Base-by-base conservation (phyloP, 2,888 invertebrate genomes). In the Coelogynopora nodosa region DNA sequence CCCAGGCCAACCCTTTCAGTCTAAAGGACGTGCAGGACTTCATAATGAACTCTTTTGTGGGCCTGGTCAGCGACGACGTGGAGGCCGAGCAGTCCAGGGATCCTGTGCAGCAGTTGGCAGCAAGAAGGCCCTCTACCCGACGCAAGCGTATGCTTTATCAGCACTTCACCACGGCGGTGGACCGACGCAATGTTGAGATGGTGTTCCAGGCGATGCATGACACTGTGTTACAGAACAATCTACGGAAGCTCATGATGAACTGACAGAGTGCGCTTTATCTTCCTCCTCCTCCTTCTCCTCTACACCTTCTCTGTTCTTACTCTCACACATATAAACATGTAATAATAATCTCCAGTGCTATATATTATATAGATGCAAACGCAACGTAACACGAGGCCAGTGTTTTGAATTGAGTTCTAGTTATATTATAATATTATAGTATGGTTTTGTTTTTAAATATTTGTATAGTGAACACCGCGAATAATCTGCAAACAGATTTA, bases 201-300 rank as follows among this genome's bases (percentile, higher is more conserved):
- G 86, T 86, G 5, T 86, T 86, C 84, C 31, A 85, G 26, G 86
- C 86, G 5, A 86, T 86, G 86, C 85, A 86, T 28, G 86, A 86
- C 49, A 86, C 86, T 49, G 67, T 86, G 5, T 26, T 86, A 13
- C 84, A 86, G 27, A 31, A 31, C 27, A 86, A 86, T 67, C 26
- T 86, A 1, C 28, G 49, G 28, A 30, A 81, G 18, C 26, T 86
- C 2, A 85, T 86, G 28, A 30, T 86, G 84, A 86, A 86, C 23
- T 86, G 81, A 83, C 84, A 26, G 26, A 82, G n/a, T n/a, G n/a
- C n/a, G n/a, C n/a, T n/a, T n/a, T n/a, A n/a, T n/a, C n/a, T n/a
- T n/a, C n/a, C n/a, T n/a, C n/a, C n/a, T n/a, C n/a, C n/a, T n/a
- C n/a, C n/a, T n/a, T n/a, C n/a, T n/a, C n/a, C n/a, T n/a, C n/a